Base-by-base conservation (phyloP, 2,113 vertebrate genomes). In the Setophaga kirtlandii region DNA sequence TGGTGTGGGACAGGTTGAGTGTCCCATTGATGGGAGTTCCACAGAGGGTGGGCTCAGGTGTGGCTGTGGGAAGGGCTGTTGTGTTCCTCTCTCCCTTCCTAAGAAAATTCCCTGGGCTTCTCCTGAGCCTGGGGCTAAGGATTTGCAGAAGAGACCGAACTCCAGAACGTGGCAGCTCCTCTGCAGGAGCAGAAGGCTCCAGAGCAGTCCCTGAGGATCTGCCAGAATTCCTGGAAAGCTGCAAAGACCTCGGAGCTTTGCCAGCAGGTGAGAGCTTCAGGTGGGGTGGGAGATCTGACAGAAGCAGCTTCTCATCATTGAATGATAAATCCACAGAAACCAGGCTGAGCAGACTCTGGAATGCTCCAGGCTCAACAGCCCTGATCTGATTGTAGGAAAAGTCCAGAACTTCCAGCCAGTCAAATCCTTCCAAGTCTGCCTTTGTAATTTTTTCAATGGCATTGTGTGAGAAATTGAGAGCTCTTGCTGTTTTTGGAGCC, bases 401-500 rank as follows among this genome's bases (percentile, higher is more conserved):
- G 68, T 96, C 95, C 47, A 96, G 82, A 70, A 90, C 20, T 88
- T 97, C 35, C 56, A 96, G 55, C 6, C 0, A 23, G 3, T 63
- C 71, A 53, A 91, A 89, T 25, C 79, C 83, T 79, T 92, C 84
- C 58, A 92, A 35, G 62, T 96, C 96, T 56, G 31, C 89, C 46
- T 30, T 85, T 62, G 90, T 84, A 23, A 96, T 59, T 58, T 93
- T 93, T 93, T 91, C 50, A 28, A 95, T 94, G 6, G 17, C 1
- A 2, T 96, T 96, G 24, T 96, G 90, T 56, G 93, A 96, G 82
- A 96, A 94, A 53, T 94, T 82, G 82, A 95, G 92, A 78, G 17
- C 42, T 85, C 35, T 78, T 33, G 95, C 95, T 1, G 10, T 22
- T 65, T 67, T 91, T 20, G 92, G 95, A 85, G 86, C 95, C 35